Conservation (phyloP, 2,113 vertebrate species). For the Puntigrus tetrazona region DNA sequence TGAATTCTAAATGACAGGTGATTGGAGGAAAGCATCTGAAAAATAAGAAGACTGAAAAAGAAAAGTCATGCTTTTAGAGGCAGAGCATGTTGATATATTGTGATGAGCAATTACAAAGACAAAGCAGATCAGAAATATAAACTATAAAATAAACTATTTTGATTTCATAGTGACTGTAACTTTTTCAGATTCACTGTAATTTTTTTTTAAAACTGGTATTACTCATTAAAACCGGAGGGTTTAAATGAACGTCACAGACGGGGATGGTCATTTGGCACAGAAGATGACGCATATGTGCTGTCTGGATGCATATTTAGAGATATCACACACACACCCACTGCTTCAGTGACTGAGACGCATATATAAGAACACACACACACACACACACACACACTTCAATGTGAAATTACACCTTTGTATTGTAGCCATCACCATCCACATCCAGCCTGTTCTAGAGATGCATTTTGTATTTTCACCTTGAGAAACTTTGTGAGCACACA, state of each 20-base stretch:
- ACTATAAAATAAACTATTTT: not conserved
- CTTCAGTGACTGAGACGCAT: not conserved
- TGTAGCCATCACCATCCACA: not conserved
- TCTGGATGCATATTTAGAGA: slow-evolving; percentile 53
- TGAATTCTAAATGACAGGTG: not conserved
- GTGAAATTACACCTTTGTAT: slow-evolving; percentile 11
- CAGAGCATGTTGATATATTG: not conserved
- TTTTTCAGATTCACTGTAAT: not conserved
- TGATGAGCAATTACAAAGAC: not conserved
- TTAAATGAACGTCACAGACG: not conserved
- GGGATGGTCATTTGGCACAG: slow-evolving; percentile 12
- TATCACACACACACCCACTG: slow-evolving; percentile 28
- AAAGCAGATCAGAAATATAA: not conserved
- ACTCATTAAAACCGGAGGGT: not conserved
- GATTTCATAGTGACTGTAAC: not conserved
- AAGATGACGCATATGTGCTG: slow-evolving; percentile 26
- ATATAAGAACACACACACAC: slow-evolving; percentile 35
- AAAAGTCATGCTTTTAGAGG: not conserved
- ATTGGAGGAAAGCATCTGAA: not conserved
- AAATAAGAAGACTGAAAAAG: not conserved
- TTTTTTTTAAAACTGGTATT: slow-evolving; percentile 3
- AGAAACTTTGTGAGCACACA: slow-evolving; percentile 15
- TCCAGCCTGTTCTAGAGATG: slow-evolving; percentile 14
- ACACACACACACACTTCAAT: not conserved
- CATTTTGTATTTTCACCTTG: not conserved